phyloP scores from a whole-genome alignment of 2,797 vertebrate genomes.

The Cryptoblepharus egeriae region DNA sequence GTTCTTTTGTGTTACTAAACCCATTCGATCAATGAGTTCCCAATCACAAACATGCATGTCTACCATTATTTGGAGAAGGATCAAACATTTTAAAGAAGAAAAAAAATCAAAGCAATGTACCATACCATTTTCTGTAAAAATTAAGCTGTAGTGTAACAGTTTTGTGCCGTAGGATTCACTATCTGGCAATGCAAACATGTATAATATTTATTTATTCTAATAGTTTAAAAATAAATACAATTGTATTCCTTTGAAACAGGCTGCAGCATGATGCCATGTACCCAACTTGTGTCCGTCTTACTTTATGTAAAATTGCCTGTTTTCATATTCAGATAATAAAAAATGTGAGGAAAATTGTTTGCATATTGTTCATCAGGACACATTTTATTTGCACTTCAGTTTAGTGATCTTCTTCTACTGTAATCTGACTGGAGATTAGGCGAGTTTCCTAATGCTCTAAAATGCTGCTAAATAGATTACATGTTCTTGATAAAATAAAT shows the following conservation, averaged over 20 bases:
- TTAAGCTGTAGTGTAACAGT: constrained; percentile 76
- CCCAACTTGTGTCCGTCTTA: constrained; percentile 68
- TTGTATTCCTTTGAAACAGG: constrained; percentile 66
- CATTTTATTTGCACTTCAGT: fast-evolving
- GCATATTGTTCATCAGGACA: background rate
- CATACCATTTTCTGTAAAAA: constrained; percentile 70
- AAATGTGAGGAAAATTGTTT: constrained; percentile 25
- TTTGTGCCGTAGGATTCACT: constrained; percentile 77
- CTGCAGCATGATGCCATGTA: constrained; percentile 78
- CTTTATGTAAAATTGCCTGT: constrained; percentile 80
- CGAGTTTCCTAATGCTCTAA: background rate
- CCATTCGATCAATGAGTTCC: constrained; percentile 53
- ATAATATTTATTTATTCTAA: constrained; percentile 83
- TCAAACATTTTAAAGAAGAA: constrained; percentile 62
- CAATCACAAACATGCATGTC: constrained; percentile 51
- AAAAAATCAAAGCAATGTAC: constrained; percentile 57
- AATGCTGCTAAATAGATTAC: background rate
- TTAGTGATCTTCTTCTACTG: background rate
- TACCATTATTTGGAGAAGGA: constrained; percentile 63
- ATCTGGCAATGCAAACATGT: constrained; percentile 67
- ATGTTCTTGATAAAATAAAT: background rate
- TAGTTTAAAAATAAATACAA: constrained; percentile 72
- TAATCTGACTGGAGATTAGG: background rate
- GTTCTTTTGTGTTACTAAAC: constrained; percentile 32
- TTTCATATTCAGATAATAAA: constrained; percentile 79